A percentile compares a stretch with the other conserved stretches of the same genome.
phyloP scores from a whole-genome alignment of 1,140 invertebrate genomes.

The Aphelinus atriplicis region DNA sequence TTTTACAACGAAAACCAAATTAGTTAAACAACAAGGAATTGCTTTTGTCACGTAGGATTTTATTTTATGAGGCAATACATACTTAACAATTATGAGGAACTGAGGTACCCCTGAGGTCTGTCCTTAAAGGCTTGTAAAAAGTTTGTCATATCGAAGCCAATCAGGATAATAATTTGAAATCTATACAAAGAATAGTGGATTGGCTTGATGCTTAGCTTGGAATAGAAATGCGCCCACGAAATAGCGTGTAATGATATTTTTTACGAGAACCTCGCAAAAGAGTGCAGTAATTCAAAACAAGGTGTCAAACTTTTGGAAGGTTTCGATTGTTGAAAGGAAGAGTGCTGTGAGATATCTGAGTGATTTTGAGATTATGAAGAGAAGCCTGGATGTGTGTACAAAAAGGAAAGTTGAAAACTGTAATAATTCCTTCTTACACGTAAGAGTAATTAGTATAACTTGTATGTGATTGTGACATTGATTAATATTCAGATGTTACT shows the following conservation, averaged over 20 bases:
- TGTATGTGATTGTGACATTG: constrained; percentile 11
- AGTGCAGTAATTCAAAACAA: constrained; percentile 20
- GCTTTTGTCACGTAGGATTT: neutral
- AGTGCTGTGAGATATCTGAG: neutral
- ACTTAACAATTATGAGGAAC: neutral
- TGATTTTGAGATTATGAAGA: too few species aligned
- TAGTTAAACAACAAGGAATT: too few species aligned
- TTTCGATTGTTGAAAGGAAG: constrained; percentile 10
- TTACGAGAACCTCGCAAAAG: constrained; percentile 26
- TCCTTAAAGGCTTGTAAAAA: neutral
- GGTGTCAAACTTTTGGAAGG: constrained; percentile 16
- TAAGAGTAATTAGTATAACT: constrained; percentile 22
- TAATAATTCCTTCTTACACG: constrained; percentile 15
- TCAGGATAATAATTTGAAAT: neutral
- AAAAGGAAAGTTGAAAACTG: neutral
- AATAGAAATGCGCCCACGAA: constrained; percentile 1
- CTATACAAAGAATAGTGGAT: neutral
- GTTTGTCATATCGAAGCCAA: neutral
- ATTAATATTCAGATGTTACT: neutral
- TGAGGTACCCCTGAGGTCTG: constrained; percentile 18
- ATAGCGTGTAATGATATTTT: constrained; percentile 16
- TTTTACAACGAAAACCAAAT: constrained; percentile 16
- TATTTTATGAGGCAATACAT: constrained; percentile 20
- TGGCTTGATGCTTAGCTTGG: constrained; percentile 23
- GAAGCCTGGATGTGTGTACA: neutral